Evolutionary conservation across 2,888 invertebrate genomes (phyloP).

Genomic region (Lasioglossum leucozonium): DNA sequence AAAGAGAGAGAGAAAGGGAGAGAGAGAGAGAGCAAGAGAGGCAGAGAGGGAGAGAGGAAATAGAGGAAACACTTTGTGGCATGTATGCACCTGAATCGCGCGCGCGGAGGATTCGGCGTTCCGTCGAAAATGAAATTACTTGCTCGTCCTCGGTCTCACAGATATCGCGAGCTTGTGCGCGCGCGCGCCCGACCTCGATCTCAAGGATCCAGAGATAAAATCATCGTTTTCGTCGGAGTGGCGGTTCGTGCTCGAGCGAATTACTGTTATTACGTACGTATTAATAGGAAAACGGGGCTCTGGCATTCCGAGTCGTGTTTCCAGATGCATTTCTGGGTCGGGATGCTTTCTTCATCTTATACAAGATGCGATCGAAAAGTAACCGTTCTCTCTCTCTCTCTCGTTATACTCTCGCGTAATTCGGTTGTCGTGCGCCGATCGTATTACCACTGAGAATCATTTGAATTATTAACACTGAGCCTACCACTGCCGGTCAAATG

Average conservation of each 20-base stretch:
- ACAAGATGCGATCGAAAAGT: too few relatives aligned
- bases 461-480: too few relatives aligned
- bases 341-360: not conserved
- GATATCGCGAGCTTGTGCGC: not conserved
- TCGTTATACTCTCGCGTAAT: too few relatives aligned
- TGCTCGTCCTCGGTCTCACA: slow-evolving; percentile 11
- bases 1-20: not conserved
- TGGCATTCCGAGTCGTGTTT: not conserved
- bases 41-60: not conserved
- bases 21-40: not conserved
- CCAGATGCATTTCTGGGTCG: slow-evolving; percentile 1
- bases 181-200: slow-evolving; percentile 26
- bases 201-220: slow-evolving; percentile 30
- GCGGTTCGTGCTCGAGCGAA: not conserved
- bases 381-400: too few relatives aligned
- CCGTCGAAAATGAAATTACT: slow-evolving; percentile 51
- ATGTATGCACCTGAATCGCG: slow-evolving; percentile 33
- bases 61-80: not conserved
- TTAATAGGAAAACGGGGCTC: slow-evolving; percentile 10
- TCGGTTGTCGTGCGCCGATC: too few relatives aligned
- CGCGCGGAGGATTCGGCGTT: slow-evolving; percentile 10
- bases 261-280: slow-evolving; percentile 21
- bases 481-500: too few relatives aligned
- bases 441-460: too few relatives aligned
- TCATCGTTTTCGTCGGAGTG: slow-evolving; percentile 21